phyloP scores from a whole-genome alignment of 2,113 vertebrate species.

The Eulacestoma nigropectus region DNA sequence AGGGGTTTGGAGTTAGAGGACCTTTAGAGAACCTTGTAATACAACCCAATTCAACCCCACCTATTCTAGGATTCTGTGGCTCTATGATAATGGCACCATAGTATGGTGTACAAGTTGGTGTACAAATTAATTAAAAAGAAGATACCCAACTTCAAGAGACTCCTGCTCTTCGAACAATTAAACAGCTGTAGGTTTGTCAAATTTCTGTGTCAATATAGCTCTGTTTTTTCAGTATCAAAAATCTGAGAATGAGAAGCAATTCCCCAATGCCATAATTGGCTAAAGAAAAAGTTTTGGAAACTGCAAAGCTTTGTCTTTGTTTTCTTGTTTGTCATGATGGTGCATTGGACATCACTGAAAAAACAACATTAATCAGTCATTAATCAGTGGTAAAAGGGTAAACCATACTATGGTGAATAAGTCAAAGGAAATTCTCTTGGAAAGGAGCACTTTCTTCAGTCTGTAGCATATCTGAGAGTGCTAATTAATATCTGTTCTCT shows the following conservation, averaged over 20 bases:
- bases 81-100: accelerated
- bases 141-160: background rate
- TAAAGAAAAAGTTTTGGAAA: background rate
- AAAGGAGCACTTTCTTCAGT: background rate
- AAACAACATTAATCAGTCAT: background rate
- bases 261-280: accelerated
- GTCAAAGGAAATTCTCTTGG: background rate
- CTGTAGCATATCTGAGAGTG: background rate
- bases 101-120: background rate
- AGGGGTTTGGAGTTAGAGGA: background rate
- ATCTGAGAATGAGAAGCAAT: background rate
- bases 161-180: background rate
- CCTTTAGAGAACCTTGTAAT: background rate
- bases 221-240: background rate
- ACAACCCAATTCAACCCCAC: accelerated
- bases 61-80: background rate
- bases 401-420: background rate
- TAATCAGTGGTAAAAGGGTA: background rate
- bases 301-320: background rate
- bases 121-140: background rate
- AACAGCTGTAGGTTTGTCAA: background rate
- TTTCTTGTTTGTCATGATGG: background rate
- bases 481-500: background rate
- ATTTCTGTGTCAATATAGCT: accelerated
- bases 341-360: background rate